Evolutionary conservation across 2,797 vertebrate species (phyloP).

Genomic region (Dicrostonyx torquatus): DNA sequence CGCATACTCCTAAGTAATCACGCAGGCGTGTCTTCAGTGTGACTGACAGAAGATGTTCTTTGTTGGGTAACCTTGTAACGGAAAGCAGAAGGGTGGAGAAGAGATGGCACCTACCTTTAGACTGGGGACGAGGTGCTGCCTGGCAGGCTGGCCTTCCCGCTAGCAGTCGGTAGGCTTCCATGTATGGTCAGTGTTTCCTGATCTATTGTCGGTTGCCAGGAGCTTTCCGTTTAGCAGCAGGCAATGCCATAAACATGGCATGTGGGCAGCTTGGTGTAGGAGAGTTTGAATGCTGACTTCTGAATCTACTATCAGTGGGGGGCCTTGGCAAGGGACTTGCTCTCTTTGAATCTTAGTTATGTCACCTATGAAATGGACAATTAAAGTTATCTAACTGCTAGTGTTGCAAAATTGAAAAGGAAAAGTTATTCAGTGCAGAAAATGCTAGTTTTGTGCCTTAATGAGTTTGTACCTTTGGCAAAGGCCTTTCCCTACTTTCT

Average conservation of each 20-base stretch:
- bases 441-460: not conserved
- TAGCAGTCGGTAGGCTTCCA: not conserved
- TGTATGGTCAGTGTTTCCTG: not conserved
- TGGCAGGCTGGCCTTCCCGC: not conserved
- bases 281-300: not conserved
- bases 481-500: not conserved
- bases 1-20: not conserved
- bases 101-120: not conserved
- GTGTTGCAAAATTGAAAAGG: not conserved
- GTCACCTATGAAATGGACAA: not conserved
- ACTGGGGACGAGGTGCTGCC: not conserved
- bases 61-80: not conserved
- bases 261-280: not conserved
- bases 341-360: slow-evolving; percentile 18
- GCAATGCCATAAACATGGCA: fast-evolving
- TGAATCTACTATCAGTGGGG: not conserved
- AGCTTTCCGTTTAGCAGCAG: not conserved
- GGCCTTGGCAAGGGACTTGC: not conserved
- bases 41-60: not conserved
- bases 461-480: not conserved
- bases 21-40: not conserved
- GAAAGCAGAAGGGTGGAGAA: not conserved
- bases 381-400: not conserved
- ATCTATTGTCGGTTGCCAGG: not conserved
- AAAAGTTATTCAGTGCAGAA: not conserved